Conservation (phyloP, 2,888 invertebrate species). For the Thymelicus sylvestris region DNA sequence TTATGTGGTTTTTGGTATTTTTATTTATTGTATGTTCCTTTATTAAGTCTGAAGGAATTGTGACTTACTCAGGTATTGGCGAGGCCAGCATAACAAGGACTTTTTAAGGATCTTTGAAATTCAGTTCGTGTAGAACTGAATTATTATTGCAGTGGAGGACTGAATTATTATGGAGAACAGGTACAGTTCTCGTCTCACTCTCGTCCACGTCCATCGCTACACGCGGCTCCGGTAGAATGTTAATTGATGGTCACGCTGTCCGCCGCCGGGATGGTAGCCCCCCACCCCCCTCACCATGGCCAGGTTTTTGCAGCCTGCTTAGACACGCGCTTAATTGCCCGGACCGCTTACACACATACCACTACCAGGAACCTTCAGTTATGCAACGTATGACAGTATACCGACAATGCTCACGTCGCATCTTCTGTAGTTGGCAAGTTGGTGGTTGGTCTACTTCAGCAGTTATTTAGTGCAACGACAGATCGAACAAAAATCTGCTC, state of each 20-base stretch:
- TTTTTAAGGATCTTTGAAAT: not conserved
- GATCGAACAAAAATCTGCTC: too few species aligned
- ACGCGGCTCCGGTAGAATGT: slow-evolving; percentile 14
- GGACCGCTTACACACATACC: not conserved
- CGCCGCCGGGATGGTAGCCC: not conserved
- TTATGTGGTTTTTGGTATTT: not conserved
- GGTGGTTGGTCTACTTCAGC: too few species aligned
- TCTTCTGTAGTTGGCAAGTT: too few species aligned
- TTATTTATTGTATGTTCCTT: too few species aligned
- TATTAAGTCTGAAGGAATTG: not conserved
- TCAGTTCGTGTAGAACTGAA: not conserved
- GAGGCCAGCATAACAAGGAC: not conserved
- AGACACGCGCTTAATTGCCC: slow-evolving; percentile 16
- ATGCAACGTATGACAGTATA: slow-evolving; percentile 9
- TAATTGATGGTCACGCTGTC: slow-evolving; percentile 4
- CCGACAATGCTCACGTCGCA: not conserved
- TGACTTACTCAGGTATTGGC: not conserved
- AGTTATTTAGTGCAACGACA: too few species aligned
- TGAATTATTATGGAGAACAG: too few species aligned
- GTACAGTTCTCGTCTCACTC: too few species aligned
- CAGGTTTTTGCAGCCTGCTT: slow-evolving; percentile 13
- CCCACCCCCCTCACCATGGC: not conserved
- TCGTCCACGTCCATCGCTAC: slow-evolving; percentile 4
- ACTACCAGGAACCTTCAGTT: slow-evolving; percentile 9
- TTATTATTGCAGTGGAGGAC: too few species aligned